phyloP scores from a whole-genome alignment of 2,888 invertebrate genomes.

The Vanessa cardui region DNA sequence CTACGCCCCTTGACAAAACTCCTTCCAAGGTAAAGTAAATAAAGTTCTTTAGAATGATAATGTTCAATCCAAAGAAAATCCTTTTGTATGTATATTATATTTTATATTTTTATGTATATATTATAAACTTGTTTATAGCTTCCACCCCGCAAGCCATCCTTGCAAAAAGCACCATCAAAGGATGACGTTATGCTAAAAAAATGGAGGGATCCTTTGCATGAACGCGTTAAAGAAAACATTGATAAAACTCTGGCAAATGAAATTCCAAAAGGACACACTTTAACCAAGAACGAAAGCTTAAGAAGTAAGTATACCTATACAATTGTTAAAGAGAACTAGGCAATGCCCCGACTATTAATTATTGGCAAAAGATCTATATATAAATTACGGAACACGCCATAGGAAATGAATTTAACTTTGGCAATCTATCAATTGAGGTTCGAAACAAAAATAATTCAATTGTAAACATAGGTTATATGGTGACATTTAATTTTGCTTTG shows the following conservation, averaged over 20 bases:
- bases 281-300: constrained; percentile 79
- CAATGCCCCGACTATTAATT: background rate
- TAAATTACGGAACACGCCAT: constrained; percentile 46
- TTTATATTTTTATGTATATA: background rate
- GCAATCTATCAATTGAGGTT: constrained; percentile 27
- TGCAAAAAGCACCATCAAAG: constrained; percentile 75
- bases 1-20: constrained; percentile 58
- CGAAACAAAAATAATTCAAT: constrained; percentile 10
- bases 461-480: background rate
- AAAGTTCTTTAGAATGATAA: constrained; percentile 13
- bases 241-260: constrained; percentile 78
- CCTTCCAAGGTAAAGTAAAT: constrained; percentile 64
- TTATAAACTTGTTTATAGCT: constrained; percentile 53
- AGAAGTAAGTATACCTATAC: constrained; percentile 67
- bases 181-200: constrained; percentile 76
- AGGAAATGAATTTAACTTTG: constrained; percentile 27
- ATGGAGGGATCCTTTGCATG: constrained; percentile 79
- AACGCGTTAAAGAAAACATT: constrained; percentile 79
- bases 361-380: constrained; percentile 40
- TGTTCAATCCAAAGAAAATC: background rate
- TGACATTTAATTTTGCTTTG: background rate
- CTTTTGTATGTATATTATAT: background rate
- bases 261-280: constrained; percentile 76
- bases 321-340: background rate
- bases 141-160: constrained; percentile 73